phyloP scores from a whole-genome alignment of 2,797 vertebrate species.

The Geotrypetes seraphini region DNA sequence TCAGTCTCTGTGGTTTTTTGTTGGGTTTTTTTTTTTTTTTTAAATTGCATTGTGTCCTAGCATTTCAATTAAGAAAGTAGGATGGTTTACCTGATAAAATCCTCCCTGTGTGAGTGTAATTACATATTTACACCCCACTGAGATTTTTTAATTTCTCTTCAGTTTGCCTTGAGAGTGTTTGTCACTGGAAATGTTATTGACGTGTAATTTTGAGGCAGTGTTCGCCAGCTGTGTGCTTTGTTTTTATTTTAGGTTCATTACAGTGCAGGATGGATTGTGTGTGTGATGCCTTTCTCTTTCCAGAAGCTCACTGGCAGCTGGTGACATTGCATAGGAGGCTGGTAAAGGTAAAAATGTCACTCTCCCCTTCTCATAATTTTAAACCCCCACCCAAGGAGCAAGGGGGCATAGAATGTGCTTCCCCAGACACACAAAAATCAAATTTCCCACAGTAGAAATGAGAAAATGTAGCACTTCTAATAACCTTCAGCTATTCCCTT shows the following conservation, averaged over 20 bases:
- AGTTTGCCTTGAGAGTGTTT: slow-evolving; percentile 72
- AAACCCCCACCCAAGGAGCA: too few relatives aligned
- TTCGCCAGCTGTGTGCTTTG: slow-evolving; percentile 41
- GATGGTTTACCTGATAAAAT: slow-evolving; percentile 78
- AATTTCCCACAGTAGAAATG: too few relatives aligned
- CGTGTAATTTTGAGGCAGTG: slow-evolving; percentile 53
- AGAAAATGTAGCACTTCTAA: too few relatives aligned
- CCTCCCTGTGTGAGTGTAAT: slow-evolving; percentile 73
- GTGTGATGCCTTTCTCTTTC: slow-evolving; percentile 40
- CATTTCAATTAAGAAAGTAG: slow-evolving; percentile 73
- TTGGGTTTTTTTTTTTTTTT: too few relatives aligned
- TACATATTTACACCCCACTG: slow-evolving; percentile 75
- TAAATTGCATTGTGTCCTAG: slow-evolving; percentile 46
- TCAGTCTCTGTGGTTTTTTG: slow-evolving; percentile 50
- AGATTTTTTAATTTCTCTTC: slow-evolving; percentile 77
- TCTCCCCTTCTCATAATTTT: too few relatives aligned
- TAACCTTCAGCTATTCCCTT: too few relatives aligned
- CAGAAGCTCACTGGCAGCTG: too few relatives aligned
- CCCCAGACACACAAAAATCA: too few relatives aligned
- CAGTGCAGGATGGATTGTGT: slow-evolving; percentile 31
- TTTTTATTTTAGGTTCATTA: slow-evolving; percentile 55
- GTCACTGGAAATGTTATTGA: slow-evolving; percentile 60
- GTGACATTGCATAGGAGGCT: too few relatives aligned
- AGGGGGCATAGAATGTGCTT: too few relatives aligned
- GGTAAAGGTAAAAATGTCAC: too few relatives aligned